Base-by-base conservation (phyloP, 2,113 vertebrate genomes). In the Sylvia atricapilla region DNA sequence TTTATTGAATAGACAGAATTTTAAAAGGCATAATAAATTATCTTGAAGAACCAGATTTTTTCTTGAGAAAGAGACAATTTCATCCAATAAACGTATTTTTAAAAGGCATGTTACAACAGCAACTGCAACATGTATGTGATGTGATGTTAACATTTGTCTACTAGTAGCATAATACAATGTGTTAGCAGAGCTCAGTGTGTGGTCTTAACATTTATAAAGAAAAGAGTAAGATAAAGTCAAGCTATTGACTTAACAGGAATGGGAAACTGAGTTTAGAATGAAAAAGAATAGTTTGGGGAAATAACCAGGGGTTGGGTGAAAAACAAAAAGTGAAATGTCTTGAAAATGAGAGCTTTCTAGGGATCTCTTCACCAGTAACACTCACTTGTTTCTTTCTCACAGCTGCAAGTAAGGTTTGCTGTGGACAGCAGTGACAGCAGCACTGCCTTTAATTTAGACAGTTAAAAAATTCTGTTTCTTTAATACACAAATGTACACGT, bases 41-140 rank as follows among this genome's bases (percentile, higher is more conserved):
- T 98, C 98, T 98, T 97, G 96, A 98, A 97, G 96, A 98, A 96
- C 28, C 60, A 95, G 95, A 97, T 93, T 96, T 98, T 89, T 98
- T 98, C 96, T 96, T 98, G 93, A 97, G 88, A 96, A 96, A 97
- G 93, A 97, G 92, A 95, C 90, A 82, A 94, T 97, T 98, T 98
- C 96, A 96, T 96, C 97, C 92, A 98, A 98, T 98, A 98, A 98
- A 98, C 33, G 55, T 98, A 98, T 98, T 98, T 98, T 97, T 98
- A 92, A 98, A 97, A 97, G 91, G 97, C 97, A 98, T 98, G 97
- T 97, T 97, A 97, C 79, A 95, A 96, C 91, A 94, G 94, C 96
- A 97, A 87, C 78, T 31, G 87, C 92, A 96, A 95, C 73, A 96
- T 98, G 93, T 98, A 97, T 96, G 94, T 98, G 94, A 97, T 97